These are phyloP conservation scores for Phaethon lepturus DNA, from an alignment of 2,113 vertebrate genomes.

Conservation along the genomic window DNA sequence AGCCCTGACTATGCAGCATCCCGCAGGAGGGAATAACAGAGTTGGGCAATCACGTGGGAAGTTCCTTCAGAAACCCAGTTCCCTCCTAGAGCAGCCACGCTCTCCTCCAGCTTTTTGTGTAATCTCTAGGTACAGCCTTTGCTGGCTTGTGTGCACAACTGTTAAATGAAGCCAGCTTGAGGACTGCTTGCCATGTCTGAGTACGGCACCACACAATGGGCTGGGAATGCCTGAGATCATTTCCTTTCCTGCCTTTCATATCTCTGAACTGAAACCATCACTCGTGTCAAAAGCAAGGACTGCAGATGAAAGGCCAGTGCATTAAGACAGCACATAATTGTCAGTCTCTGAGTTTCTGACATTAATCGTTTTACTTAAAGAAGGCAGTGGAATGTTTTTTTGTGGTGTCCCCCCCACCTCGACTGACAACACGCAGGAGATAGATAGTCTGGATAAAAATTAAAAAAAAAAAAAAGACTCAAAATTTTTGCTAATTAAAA, in stretches of 20 bases:
- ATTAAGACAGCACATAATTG: slow-evolving; percentile 79
- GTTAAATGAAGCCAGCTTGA: background rate
- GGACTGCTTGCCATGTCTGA: background rate
- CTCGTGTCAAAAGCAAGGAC: slow-evolving; percentile 72
- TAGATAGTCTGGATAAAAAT: slow-evolving; percentile 24
- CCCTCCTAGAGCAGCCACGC: background rate
- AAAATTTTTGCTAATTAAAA: slow-evolving; percentile 84
- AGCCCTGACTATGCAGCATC: background rate
- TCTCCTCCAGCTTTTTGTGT: background rate
- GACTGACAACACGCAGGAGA: slow-evolving; percentile 49
- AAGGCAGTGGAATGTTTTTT: slow-evolving; percentile 44
- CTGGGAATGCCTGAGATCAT: slow-evolving; percentile 42
- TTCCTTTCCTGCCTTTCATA: slow-evolving; percentile 73
- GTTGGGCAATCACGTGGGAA: background rate
- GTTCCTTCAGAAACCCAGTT: background rate
- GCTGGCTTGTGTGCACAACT: background rate
- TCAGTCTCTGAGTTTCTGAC: slow-evolving; percentile 76
- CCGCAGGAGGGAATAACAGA: background rate
- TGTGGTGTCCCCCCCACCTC: background rate
- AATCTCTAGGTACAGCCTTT: background rate
- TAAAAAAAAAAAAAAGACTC: slow-evolving; percentile 25
- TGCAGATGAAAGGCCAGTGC: slow-evolving; percentile 77
- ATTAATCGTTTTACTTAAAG: slow-evolving; percentile 77
- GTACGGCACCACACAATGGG: slow-evolving; percentile 13
- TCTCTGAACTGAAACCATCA: slow-evolving; percentile 72